These are phyloP conservation scores for Anadara kagoshimensis DNA, from an alignment of 1,140 invertebrate species.

Conservation along the genomic window DNA sequence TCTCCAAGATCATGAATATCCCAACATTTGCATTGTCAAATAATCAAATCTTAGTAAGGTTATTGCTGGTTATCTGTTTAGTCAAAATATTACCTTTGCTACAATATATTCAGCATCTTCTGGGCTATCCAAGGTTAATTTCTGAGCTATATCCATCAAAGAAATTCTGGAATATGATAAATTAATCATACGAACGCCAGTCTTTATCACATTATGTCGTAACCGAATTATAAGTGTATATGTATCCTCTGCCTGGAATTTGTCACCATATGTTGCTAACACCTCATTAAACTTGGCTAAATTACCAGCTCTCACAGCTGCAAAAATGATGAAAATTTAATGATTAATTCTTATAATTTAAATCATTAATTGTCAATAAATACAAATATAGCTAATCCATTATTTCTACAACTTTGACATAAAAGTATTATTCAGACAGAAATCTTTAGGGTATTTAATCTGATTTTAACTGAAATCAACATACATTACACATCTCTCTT, in stretches of 20 bases:
- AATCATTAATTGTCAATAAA: no score
- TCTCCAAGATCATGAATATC: no score
- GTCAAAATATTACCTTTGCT: constrained; percentile 84
- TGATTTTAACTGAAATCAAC: no score
- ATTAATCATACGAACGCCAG: constrained; percentile 97
- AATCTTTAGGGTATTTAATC: no score
- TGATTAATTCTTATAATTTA: no score
- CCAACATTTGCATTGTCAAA: no score
- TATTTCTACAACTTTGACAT: no score
- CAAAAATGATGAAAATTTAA: constrained; percentile 39
- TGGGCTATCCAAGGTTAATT: constrained; percentile 93
- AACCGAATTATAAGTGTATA: constrained; percentile 93
- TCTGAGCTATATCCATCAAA: constrained; percentile 93
- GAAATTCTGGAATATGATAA: constrained; percentile 98
- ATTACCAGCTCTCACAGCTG: constrained; percentile 95
- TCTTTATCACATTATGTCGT: constrained; percentile 99
- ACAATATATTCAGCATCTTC: constrained; percentile 99
- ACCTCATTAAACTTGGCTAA: constrained; percentile 95
- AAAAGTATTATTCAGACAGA: no score
- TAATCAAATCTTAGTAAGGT: no score
- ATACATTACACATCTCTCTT: no score
- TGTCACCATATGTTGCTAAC: constrained; percentile 81
- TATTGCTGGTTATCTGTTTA: no score
- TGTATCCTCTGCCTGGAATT: constrained; percentile 86
- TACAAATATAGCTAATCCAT: no score